These are phyloP conservation scores for Sinocyclocheilus rhinocerous DNA, from an alignment of 2,113 vertebrate genomes.

Conservation along the genomic window DNA sequence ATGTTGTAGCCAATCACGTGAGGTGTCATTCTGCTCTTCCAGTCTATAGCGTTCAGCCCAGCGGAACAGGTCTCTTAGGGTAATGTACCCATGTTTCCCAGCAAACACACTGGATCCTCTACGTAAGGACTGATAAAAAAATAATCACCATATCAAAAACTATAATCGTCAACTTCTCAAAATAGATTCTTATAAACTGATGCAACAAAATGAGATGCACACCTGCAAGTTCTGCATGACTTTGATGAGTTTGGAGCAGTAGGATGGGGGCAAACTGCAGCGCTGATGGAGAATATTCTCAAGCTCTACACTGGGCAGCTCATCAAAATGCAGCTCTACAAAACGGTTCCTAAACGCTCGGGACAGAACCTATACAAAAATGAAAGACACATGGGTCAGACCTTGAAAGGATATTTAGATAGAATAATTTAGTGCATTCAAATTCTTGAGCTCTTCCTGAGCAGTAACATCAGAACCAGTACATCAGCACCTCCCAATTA, in stretches of 20 bases:
- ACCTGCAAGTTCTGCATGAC: conserved; percentile 98
- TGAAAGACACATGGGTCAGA: background rate
- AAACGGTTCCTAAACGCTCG: conserved; percentile 97
- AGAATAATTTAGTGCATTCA: background rate
- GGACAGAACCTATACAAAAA: conserved; percentile 83
- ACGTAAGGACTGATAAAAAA: conserved; percentile 83
- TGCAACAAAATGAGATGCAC: background rate
- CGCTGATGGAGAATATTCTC: conserved; percentile 92
- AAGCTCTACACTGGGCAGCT: conserved; percentile 88
- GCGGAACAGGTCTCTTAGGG: conserved; percentile 92
- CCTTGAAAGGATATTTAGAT: background rate
- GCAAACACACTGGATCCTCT: conserved; percentile 94
- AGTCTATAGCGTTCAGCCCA: conserved; percentile 94
- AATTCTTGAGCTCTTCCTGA: background rate
- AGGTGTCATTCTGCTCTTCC: conserved; percentile 80
- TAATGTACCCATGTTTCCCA: conserved; percentile 96
- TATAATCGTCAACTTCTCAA: background rate
- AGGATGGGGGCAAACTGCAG: conserved; percentile 91
- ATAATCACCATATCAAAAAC: conserved; percentile 25
- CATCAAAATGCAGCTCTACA: conserved; percentile 96
- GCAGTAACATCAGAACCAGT: background rate
- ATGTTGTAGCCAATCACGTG: conserved; percentile 94
- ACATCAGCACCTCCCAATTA: background rate
- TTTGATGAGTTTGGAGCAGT: conserved; percentile 90
- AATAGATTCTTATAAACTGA: background rate